Evolutionary conservation across 2,113 vertebrate genomes (phyloP).

Genomic region (Balaeniceps rex): DNA sequence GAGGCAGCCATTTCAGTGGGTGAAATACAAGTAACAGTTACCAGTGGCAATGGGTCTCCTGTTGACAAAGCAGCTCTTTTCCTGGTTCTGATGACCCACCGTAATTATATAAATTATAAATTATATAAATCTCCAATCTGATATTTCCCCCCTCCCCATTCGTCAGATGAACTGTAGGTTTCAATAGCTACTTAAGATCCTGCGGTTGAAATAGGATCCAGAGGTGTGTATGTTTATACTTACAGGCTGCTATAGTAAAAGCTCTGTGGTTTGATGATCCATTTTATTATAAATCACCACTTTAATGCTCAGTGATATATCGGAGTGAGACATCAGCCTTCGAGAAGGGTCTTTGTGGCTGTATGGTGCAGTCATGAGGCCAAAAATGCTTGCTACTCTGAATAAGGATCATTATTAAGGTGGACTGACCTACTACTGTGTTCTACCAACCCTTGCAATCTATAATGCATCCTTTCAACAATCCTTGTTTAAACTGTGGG

Average conservation of each 20-base stretch:
- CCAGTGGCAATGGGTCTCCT: background rate
- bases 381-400: background rate
- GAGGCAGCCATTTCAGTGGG: accelerated
- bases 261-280: background rate
- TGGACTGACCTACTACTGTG: background rate
- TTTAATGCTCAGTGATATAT: background rate
- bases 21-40: background rate
- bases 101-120: background rate
- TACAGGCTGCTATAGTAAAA: background rate
- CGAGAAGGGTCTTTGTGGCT: background rate
- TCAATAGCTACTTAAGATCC: background rate
- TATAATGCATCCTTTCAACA: background rate
- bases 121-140: background rate
- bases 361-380: background rate
- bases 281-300: background rate
- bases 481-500: background rate
- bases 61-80: background rate
- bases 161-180: background rate
- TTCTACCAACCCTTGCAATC: background rate
- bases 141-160: background rate
- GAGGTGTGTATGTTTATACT: background rate
- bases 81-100: background rate
- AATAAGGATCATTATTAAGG: background rate
- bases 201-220: background rate
- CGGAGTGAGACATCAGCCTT: background rate